Evolutionary conservation across 2,113 vertebrate species (phyloP), one percentile per base, ranked within the genome.

Genomic region (Acanthochromis polyacanthus): DNA sequence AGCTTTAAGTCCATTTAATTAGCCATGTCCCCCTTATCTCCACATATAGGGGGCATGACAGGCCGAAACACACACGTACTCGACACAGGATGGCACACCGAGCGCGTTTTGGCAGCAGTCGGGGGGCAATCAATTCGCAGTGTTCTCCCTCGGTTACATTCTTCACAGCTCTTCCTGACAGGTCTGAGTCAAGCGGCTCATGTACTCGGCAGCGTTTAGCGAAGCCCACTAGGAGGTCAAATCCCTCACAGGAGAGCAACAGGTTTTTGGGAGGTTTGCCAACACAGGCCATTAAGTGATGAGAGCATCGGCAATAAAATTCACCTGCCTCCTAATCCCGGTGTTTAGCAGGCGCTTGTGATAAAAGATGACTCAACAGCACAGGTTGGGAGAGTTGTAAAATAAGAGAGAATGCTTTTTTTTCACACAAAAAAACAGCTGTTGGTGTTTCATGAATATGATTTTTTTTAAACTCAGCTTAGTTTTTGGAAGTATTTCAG

Each of bases 1-100:
- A 93, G 83, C 90, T 72, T 87, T 82, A 80, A 83, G 80, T 77
- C 76, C 76, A 25, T 91, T 93, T 91, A 92, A 94, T 91, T 91
- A 91, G 62, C 88, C 89, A 85, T 87, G 88, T 82, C 90, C 57
- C 83, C 63, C 68, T 20, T 20, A 74, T 78, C 56, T 77, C 50
- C 78, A 71, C 77, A 71, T 56, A 67, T 7, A 70, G 70, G 69
- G 28, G 43, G 77, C 74, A 75, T 74, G 83, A 83, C 83, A 56
- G 55, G 32, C 70, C 20, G 53, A 70, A 64, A 80, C 52, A 70
- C 82, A 64, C 74, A 72, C 71, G 25, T 32, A 65, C 75, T 68
- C 25, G 2, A 73, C 59, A 22, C 60, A 48, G 76, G 84, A 74
- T 87, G 84, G 85, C 81, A 88, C 87, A 63, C 72, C 2, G 46